phyloP scores from a whole-genome alignment of 2,113 vertebrate species.

The Orientallactaga bullata region DNA sequence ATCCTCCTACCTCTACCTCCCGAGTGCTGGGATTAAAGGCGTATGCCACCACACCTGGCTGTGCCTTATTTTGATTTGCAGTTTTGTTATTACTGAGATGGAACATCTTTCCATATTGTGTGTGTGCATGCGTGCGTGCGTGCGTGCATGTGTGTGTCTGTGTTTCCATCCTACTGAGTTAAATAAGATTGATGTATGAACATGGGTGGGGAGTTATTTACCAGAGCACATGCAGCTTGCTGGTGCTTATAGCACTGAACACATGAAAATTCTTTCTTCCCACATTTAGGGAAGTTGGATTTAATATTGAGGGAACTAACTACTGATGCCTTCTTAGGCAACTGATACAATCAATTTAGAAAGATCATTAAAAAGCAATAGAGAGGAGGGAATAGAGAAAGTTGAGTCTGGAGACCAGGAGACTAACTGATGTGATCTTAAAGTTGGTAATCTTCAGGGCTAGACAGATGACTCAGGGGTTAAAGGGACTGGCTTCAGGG shows the following conservation, averaged over 20 bases:
- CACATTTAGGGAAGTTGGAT: not conserved
- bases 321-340: slow-evolving; percentile 30
- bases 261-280: not conserved
- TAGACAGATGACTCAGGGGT: too few species aligned
- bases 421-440: not conserved
- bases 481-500: too few species aligned
- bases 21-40: too few species aligned
- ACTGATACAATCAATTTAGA: not conserved
- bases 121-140: too few species aligned
- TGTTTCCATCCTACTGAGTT: too few species aligned
- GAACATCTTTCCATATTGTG: not conserved
- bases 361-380: not conserved
- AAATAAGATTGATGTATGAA: too few species aligned
- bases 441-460: not conserved
- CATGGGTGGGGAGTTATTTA: too few species aligned
- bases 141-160: too few species aligned
- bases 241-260: too few species aligned
- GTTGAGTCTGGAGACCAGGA: not conserved
- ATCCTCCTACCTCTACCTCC: too few species aligned
- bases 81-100: slow-evolving; percentile 33
- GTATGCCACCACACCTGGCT: not conserved
- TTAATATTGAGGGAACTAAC: slow-evolving; percentile 41
- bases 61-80: slow-evolving; percentile 34
- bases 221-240: too few species aligned
- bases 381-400: not conserved